phyloP scores from a whole-genome alignment of 2,113 vertebrate species.

The Guaruba guarouba region DNA sequence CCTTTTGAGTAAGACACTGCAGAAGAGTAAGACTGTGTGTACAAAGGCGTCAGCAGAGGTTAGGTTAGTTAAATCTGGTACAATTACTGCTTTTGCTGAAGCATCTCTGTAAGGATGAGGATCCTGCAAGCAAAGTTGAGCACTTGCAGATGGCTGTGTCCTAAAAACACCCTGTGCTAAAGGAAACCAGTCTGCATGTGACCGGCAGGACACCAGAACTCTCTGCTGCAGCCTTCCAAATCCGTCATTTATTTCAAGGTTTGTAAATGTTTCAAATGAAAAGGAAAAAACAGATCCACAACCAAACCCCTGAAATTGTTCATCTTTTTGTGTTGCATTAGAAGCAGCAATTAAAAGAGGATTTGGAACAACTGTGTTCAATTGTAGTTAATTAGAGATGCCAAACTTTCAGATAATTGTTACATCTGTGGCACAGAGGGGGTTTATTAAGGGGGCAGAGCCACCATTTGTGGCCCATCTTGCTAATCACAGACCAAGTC shows the following conservation, averaged over 20 bases:
- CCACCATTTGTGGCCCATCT: background rate
- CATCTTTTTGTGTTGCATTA: background rate
- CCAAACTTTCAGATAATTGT: slow-evolving; percentile 11
- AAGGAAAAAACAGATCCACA: background rate
- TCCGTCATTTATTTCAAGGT: background rate
- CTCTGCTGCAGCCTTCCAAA: background rate
- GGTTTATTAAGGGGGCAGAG: slow-evolving; percentile 17
- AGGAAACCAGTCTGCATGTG: background rate
- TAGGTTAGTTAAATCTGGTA: background rate
- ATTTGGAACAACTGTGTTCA: background rate
- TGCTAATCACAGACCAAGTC: background rate
- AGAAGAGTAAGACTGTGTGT: background rate
- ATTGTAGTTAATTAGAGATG: slow-evolving; percentile 14
- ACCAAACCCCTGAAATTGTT: background rate
- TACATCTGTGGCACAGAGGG: slow-evolving; percentile 2
- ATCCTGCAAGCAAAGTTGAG: background rate
- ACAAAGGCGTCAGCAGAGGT: background rate
- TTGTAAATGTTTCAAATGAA: background rate
- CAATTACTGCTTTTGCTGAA: background rate
- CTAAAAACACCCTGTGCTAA: background rate
- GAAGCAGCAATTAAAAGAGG: slow-evolving; percentile 1
- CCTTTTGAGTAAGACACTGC: background rate
- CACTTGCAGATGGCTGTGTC: background rate
- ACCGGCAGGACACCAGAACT: background rate
- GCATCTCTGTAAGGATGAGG: background rate